Conservation (phyloP, 1,140 invertebrate species). For the Akabosia matsudoensis region DNA sequence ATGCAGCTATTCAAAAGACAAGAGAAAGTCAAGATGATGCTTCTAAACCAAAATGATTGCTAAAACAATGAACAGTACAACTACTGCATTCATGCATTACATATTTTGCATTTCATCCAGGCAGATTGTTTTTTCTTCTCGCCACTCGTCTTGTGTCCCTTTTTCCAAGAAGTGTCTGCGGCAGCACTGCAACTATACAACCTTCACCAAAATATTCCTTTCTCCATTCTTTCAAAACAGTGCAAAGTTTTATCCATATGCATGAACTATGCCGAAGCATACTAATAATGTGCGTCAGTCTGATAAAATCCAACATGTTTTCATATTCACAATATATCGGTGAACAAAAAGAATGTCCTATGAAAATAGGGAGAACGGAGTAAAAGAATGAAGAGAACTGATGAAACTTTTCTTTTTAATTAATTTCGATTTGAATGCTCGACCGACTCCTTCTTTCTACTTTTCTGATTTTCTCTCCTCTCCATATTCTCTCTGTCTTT, state of each 20-base stretch:
- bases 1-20: not conserved
- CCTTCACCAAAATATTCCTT: not conserved
- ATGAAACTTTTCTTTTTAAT: constrained; percentile 25
- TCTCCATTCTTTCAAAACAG: not conserved
- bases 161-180: not conserved
- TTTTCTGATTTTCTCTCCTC: not conserved
- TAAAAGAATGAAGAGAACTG: not conserved
- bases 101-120: not conserved
- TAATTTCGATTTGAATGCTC: constrained; percentile 24
- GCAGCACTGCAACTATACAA: not conserved
- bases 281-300: not conserved
- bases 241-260: not conserved
- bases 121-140: not conserved
- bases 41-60: not conserved
- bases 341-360: not conserved
- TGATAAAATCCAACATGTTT: too few species aligned
- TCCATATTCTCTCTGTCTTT: not conserved
- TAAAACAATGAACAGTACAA: not conserved
- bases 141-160: not conserved
- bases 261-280: not conserved
- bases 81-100: not conserved
- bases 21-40: not conserved
- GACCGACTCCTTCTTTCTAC: constrained; percentile 5
- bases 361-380: not conserved
- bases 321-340: not conserved